Base-by-base conservation (phyloP, 2,113 vertebrate species). In the Maccullochella peelii region DNA sequence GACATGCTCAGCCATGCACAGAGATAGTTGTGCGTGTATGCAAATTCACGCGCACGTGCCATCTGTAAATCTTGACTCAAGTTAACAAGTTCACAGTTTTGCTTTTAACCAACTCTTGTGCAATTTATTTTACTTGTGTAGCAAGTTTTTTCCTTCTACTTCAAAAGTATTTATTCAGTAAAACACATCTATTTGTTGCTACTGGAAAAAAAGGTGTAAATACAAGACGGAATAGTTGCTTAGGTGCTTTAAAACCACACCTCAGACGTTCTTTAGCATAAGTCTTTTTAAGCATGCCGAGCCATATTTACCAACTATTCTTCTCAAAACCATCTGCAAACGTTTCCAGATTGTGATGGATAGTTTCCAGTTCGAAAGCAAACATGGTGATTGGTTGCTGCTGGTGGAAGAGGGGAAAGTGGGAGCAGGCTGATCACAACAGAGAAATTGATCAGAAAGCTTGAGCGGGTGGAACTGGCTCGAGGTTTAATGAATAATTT, bases 401-500 rank as follows among this genome's bases (percentile, higher is more conserved):
- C 62, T 70, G 79, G 77, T 63, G 77, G 54, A 77, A 62, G 62
- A 52, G 68, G 55, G 62, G 65, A 55, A 69, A 57, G 83, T 74
- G 47, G 55, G 36, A 58, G 52, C 52, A 25, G 65, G 75, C 70
- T 54, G 81, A 81, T 85, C 71, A 50, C 7, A 66, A 54, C 66
- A 25, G 59, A 85, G 72, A 59, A 91, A 95, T 95, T 93, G 93
- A 95, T 94, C 91, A 85, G 90, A 74, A 77, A 73, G 62, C 79
- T 47, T 18, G 38, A 83, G 72, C 44, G 21, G 85, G 83, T 8
- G 49, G 82, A 67, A 78, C 82, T 15, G 23, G 76, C 75, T 77
- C 8, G 20, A 67, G 69, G 77, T 91, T 91, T 92, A 92, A 94
- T 95, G 92, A 92, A 94, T 95, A 92, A 95, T 95, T 94, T 94